phyloP scores from a whole-genome alignment of 37 sponge, comb jelly and placozoan genomes.

The Eunapius fragilis region DNA sequence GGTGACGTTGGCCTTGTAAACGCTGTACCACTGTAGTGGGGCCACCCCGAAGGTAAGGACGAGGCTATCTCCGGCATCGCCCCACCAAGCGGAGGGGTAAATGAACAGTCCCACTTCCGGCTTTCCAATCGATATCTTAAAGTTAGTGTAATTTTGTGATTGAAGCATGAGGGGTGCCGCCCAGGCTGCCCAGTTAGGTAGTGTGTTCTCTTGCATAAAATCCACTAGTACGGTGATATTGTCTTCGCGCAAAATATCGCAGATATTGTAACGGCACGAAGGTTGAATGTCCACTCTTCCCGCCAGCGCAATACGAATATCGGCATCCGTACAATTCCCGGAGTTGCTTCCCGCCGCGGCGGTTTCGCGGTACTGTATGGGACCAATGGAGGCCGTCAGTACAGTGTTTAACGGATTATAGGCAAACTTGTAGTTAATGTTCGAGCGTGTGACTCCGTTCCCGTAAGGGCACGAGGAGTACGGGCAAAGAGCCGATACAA shows the following conservation, averaged over 20 bases:
- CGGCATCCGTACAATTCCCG: neutral
- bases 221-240: neutral
- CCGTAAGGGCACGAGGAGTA: neutral
- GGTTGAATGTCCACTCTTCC: neutral
- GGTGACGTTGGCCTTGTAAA: neutral
- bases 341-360: neutral
- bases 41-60: neutral
- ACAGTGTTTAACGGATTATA: neutral
- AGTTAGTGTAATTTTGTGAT: neutral
- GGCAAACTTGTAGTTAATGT: neutral
- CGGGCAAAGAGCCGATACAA: neutral
- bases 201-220: neutral
- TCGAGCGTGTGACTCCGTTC: neutral
- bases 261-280: neutral
- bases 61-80: neutral
- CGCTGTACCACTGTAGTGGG: neutral
- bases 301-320: neutral
- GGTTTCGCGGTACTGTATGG: slow-evolving; percentile 11
- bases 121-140: neutral
- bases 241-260: neutral
- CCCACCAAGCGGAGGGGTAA: neutral
- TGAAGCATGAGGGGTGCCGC: neutral
- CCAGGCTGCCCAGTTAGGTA: neutral
- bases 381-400: neutral
- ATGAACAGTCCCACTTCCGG: neutral